phyloP scores from a whole-genome alignment of 2,113 vertebrate genomes.

The Xenotilapia caudafasciata region DNA sequence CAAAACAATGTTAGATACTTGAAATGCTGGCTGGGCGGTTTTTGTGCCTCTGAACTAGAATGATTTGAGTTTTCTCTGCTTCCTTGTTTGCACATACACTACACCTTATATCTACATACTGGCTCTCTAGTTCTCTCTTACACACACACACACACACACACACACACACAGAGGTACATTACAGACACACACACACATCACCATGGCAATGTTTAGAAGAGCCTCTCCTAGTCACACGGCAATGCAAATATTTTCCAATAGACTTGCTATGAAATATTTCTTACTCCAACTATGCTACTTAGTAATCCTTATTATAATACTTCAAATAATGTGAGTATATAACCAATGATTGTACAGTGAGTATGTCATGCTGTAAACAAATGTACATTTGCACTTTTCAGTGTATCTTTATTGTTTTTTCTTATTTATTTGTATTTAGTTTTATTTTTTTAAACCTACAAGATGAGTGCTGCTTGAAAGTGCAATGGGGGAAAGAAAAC shows the following conservation, averaged over 20 bases:
- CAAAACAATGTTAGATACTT: constrained; percentile 63
- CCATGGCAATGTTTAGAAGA: constrained; percentile 43
- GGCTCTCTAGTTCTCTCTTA: not conserved
- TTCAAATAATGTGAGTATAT: constrained; percentile 73
- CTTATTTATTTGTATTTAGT: constrained; percentile 64
- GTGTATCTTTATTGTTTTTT: constrained; percentile 51
- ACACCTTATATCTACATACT: constrained; percentile 36
- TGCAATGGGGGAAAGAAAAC: constrained; percentile 29
- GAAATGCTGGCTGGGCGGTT: constrained; percentile 63
- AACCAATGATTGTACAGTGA: constrained; percentile 74
- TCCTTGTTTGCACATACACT: constrained; percentile 60
- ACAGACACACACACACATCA: constrained; percentile 8
- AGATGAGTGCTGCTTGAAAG: constrained; percentile 61
- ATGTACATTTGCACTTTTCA: constrained; percentile 73
- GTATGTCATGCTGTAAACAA: constrained; percentile 74
- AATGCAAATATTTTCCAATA: constrained; percentile 71
- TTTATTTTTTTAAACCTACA: constrained; percentile 65
- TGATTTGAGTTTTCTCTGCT: constrained; percentile 56
- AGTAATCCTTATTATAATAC: constrained; percentile 71
- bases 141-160: not conserved
- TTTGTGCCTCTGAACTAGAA: constrained; percentile 62
- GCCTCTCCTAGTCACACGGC: constrained; percentile 61
- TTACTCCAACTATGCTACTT: constrained; percentile 71
- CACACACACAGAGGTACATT: not conserved
- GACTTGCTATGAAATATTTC: constrained; percentile 71